Conservation (phyloP, 2,113 vertebrate species). For the Bubalus kerabau region DNA sequence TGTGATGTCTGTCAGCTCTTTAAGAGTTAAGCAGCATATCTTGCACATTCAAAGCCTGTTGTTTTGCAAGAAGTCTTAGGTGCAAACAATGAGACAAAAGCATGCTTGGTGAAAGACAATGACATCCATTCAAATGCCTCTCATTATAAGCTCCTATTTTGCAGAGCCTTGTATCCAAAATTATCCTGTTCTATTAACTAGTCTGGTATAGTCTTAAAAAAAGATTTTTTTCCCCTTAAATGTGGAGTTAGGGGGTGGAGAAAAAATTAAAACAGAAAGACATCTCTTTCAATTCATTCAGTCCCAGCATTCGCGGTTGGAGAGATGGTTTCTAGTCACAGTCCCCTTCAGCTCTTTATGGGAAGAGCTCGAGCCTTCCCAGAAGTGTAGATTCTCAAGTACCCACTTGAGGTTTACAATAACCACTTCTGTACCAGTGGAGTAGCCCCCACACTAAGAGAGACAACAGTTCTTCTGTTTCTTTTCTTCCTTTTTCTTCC, state of each 20-base stretch:
- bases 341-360: slow-evolving; percentile 3
- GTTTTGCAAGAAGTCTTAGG: slow-evolving; percentile 71
- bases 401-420: slow-evolving; percentile 43
- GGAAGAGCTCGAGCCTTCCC: slow-evolving; percentile 27
- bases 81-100: slow-evolving; percentile 69
- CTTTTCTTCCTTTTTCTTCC: not conserved
- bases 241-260: not conserved
- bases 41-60: slow-evolving; percentile 56
- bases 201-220: slow-evolving; percentile 22
- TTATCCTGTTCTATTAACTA: slow-evolving; percentile 64
- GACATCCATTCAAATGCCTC: slow-evolving; percentile 64
- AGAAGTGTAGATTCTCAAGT: slow-evolving; percentile 48
- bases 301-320: not conserved
- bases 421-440: slow-evolving; percentile 28
- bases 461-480: not conserved
- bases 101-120: slow-evolving; percentile 67
- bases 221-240: not conserved
- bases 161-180: slow-evolving; percentile 58
- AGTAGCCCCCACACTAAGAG: not conserved
- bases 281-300: not conserved
- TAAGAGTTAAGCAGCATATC: slow-evolving; percentile 58
- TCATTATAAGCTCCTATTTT: slow-evolving; percentile 55
- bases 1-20: slow-evolving; percentile 58
- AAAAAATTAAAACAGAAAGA: slow-evolving; percentile 36
- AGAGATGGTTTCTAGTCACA: slow-evolving; percentile 14